Evolutionary conservation across 1,140 invertebrate species (phyloP), one percentile per base, ranked within the genome.

Genomic region (Archivesica marissinica): DNA sequence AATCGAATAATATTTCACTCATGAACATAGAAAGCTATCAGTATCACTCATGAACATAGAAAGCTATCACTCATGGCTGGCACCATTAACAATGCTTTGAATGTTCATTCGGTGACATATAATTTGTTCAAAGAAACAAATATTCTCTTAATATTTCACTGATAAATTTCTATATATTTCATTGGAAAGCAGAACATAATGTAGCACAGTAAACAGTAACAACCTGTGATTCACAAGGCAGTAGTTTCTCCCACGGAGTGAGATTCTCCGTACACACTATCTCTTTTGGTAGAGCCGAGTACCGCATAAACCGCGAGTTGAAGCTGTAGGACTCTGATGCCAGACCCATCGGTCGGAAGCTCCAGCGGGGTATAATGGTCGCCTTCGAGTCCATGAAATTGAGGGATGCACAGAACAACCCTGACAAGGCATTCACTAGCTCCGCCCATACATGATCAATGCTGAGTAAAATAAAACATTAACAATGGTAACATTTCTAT

Each of bases 231-330:
- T 92, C 91, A 95, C 99, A 99, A 2, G 99, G 99, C 41, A 99
- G 92, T 0, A 99, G 94, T 94, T 99, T 99, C 91, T 98, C 99
- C 96, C 98, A 99, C 3, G 99, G 99, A 39, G 99, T 99, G 87
- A 99, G 95, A 95, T 99, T 99, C 95, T 99, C 98, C 25, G 99
- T 99, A 92, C 99, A 99, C 11, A 99, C 97, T 90, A 98, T 97
- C 96, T 99, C 99, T 84, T 97, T 95, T 0, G 99, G 98, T 78
- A 99, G 93, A 52, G 97, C 96, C 0, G 98, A 96, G 95, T 99
- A 99, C 87, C 97, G 95, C 52, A 97, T 76, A 61, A 88, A 88
- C 20, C 88, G 66, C 23, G 86, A 92, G 7, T 87, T 66, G 23
- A 84, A 87, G 88, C 93, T 91, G 35, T 91, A 90, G 77, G 88